phyloP scores from a whole-genome alignment of 2,888 invertebrate genomes.

The Drosophila infuscata region DNA sequence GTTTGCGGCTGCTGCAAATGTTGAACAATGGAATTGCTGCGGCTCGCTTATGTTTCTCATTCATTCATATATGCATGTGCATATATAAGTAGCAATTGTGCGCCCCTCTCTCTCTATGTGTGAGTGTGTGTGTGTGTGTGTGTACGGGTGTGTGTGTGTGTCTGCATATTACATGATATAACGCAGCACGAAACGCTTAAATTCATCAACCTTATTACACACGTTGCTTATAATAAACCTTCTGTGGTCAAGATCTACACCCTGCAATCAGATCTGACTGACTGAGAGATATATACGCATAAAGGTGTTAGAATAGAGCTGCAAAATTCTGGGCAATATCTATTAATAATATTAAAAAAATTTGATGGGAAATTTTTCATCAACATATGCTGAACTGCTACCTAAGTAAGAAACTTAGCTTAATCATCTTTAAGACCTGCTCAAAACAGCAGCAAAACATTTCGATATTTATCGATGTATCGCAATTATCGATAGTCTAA shows the following conservation, averaged over 20 bases:
- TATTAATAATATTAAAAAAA: neutral
- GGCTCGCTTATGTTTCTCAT: constrained; percentile 75
- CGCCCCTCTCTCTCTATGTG: constrained; percentile 7
- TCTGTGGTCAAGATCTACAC: constrained; percentile 52
- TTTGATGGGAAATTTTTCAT: too few relatives aligned
- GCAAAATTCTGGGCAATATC: neutral
- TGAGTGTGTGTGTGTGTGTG: constrained; percentile 29
- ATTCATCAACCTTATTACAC: constrained; percentile 71
- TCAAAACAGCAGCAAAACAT: neutral
- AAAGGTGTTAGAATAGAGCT: neutral
- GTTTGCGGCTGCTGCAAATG: constrained; percentile 64
- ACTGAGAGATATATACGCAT: neutral
- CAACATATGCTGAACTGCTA: too few relatives aligned
- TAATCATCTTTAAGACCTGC: neutral
- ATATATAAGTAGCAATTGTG: constrained; percentile 53
- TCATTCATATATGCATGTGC: constrained; percentile 65
- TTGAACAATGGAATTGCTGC: constrained; percentile 63
- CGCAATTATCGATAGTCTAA: neutral
- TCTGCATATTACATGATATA: constrained; percentile 66
- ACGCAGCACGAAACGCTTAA: constrained; percentile 68
- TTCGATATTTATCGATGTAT: neutral
- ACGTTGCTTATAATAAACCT: constrained; percentile 27
- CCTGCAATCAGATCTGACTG: constrained; percentile 1
- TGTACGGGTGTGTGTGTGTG: constrained; percentile 30
- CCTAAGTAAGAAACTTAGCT: neutral